Conservation (phyloP, 2,888 invertebrate species). For the Lagria hirta region DNA sequence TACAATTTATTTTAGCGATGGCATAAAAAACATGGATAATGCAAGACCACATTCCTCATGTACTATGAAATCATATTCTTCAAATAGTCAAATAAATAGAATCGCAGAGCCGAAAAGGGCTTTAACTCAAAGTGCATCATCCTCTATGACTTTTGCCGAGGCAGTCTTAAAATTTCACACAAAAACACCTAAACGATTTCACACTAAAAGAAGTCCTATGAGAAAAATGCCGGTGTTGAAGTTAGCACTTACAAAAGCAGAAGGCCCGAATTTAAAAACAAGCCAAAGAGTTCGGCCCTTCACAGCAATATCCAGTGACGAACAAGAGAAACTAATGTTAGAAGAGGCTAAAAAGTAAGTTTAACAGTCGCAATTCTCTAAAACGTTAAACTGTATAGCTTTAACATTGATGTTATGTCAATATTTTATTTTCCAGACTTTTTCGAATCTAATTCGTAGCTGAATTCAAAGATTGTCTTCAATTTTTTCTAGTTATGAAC, state of each 20-base stretch:
- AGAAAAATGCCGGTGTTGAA: constrained; percentile 5
- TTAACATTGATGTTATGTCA: background rate
- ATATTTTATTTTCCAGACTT: background rate
- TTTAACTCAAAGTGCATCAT: too few relatives aligned
- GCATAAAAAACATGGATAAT: too few relatives aligned
- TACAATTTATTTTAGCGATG: too few relatives aligned
- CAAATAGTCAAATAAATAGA: too few relatives aligned
- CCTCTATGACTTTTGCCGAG: constrained; percentile 59
- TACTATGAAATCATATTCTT: too few relatives aligned
- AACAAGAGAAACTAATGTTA: constrained; percentile 63
- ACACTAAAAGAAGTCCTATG: constrained; percentile 39
- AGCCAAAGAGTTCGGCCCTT: constrained; percentile 59
- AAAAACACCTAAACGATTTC: constrained; percentile 59
- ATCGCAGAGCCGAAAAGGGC: too few relatives aligned
- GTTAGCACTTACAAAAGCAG: constrained; percentile 53
- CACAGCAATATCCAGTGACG: constrained; percentile 60
- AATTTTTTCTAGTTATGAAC: background rate
- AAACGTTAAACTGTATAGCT: background rate
- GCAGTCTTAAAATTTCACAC: constrained; percentile 57
- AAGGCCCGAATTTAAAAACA: constrained; percentile 60
- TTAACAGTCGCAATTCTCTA: background rate
- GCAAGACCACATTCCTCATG: too few relatives aligned
- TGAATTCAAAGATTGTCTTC: background rate
- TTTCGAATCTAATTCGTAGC: constrained; percentile 5
- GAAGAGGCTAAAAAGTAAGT: constrained; percentile 64